Conservation (phyloP, 2,797 vertebrate species). For the Catharus ustulatus region DNA sequence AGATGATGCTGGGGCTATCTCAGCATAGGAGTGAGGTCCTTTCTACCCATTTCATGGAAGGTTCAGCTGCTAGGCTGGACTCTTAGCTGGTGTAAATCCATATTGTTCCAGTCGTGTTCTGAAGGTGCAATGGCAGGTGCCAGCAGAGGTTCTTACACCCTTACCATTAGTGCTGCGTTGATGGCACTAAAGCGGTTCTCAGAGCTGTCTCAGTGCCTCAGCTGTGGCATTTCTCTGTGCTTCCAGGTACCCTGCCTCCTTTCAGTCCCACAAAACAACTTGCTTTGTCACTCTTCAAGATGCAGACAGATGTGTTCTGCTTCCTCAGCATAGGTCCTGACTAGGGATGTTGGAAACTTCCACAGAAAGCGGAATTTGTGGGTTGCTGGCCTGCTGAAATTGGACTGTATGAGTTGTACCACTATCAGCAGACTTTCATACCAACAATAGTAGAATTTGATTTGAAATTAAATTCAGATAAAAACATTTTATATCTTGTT, state of each 20-base stretch:
- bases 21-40: accelerated
- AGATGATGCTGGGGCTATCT: not conserved
- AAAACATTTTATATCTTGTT: not conserved
- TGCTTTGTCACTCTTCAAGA: not conserved
- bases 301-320: not conserved
- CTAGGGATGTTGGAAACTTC: not conserved
- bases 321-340: not conserved
- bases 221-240: not conserved
- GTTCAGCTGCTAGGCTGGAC: not conserved
- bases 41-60: not conserved
- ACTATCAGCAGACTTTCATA: not conserved
- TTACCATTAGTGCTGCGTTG: not conserved
- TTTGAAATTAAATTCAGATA: not conserved
- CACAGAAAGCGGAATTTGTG: not conserved
- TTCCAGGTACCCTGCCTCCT: not conserved
- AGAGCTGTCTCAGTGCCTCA: not conserved
- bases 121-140: not conserved
- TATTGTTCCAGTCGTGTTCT: not conserved
- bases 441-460: not conserved
- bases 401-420: not conserved
- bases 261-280: not conserved
- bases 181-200: not conserved
- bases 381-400: not conserved
- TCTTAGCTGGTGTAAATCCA: not conserved
- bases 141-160: not conserved